These are phyloP conservation scores for Drosophila yakuba DNA, from an alignment of 1,140 invertebrate genomes.

Conservation along the genomic window DNA sequence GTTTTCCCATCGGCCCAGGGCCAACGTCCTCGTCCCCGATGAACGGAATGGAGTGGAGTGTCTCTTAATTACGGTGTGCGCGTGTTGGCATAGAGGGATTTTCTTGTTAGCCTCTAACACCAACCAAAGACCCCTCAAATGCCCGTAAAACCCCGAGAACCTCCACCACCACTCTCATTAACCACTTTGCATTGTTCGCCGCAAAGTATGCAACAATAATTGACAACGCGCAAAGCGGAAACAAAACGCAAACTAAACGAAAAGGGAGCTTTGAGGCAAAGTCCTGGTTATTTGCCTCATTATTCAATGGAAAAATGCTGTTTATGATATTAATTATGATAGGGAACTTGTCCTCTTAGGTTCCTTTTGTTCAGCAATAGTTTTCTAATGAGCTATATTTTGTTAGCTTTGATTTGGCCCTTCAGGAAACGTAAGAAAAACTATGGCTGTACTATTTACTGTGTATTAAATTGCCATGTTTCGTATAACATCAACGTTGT, in stretches of 20 bases:
- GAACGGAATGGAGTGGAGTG: constrained; percentile 60
- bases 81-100: constrained; percentile 78
- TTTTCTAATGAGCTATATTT: not conserved
- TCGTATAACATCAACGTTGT: too few species aligned
- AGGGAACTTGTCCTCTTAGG: not conserved
- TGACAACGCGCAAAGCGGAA: constrained; percentile 58
- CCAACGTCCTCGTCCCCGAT: constrained; percentile 44
- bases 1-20: constrained; percentile 52
- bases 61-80: constrained; percentile 79
- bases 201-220: constrained; percentile 69
- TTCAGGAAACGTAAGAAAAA: not conserved
- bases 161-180: constrained; percentile 26
- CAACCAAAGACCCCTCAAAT: constrained; percentile 20
- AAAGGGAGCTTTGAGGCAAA: constrained; percentile 29
- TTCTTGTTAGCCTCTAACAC: constrained; percentile 65
- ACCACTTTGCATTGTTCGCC: constrained; percentile 51
- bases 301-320: constrained; percentile 12
- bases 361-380: not conserved
- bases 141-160: constrained; percentile 10
- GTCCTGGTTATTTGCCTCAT: constrained; percentile 26
- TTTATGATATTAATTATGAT: constrained; percentile 37
- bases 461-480: too few species aligned
- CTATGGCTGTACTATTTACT: too few species aligned
- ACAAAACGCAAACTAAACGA: constrained; percentile 39
- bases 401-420: not conserved